Base-by-base conservation (phyloP, 2,888 invertebrate genomes). In the Elegia similella region DNA sequence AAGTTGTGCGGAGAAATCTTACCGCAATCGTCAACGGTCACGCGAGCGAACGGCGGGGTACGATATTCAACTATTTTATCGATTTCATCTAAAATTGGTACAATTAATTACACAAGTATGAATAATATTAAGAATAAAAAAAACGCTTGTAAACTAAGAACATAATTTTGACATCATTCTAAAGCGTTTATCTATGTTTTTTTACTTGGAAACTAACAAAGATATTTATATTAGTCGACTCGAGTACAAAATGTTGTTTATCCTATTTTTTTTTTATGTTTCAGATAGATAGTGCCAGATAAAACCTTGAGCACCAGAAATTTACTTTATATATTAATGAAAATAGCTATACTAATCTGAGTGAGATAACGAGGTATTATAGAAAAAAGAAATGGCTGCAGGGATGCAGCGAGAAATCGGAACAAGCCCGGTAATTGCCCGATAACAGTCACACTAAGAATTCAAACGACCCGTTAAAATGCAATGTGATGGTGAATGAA, bases 21-120 rank as follows among this genome's bases (percentile, higher is more conserved):
- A 64, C 64, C 69, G 72, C 76, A 79, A 82, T 78, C 75, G 75
- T 76, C 73, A 68, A 64, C 69, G 76, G 86, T 83, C 88, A 89
- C 88, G 86, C 88, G 72, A 23, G 23, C 23, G 23, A n/a, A 84
- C 63, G 61, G 62, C 61, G 69, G 60, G 63, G 16, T 42, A 7
- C 29, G 42, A 23, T 34, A 5, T 55, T 17, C 12, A 16, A 15
- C 47, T 30, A 47, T 47, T 43, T 44, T 52, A 38, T 32, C 10
- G 42, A 43, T 53, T 53, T 42, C 8, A 42, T 42, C 12, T 1
- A 53, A 15, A 30, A n/a, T n/a, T 47, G 23, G 12, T 23, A 23
- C 23, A 23, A 29, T 1, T 1, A 23, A 7, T 17, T 15, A 16
- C 16, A 43, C 7, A 15, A 8, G 16, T 16, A 3, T 42, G 1